Evolutionary conservation across 2,113 vertebrate species (phyloP).

Genomic region (Plecotus auritus): DNA sequence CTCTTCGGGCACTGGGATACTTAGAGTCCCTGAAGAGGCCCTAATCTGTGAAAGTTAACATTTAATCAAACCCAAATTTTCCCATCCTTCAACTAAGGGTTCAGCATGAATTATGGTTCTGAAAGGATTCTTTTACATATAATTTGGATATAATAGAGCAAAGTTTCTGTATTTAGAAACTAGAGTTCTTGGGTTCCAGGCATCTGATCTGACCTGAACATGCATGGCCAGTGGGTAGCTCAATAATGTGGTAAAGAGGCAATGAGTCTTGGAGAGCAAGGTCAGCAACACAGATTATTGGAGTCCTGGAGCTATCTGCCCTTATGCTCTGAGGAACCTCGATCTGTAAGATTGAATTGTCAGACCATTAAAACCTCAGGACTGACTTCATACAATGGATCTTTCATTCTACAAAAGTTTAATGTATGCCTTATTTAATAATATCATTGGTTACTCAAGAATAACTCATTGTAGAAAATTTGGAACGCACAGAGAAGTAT

Average conservation of each 20-base stretch:
- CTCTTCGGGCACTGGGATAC: neutral
- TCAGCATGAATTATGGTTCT: neutral
- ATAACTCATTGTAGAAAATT: neutral
- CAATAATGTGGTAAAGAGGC: neutral
- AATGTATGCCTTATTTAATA: neutral
- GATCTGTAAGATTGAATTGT: neutral
- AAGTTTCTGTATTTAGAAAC: neutral
- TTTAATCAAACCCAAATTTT: neutral
- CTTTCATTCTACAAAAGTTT: neutral
- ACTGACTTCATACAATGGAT: neutral
- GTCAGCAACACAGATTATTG: neutral
- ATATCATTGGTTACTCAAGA: neutral
- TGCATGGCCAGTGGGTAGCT: neutral
- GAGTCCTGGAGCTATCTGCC: neutral
- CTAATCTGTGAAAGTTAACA: neutral
- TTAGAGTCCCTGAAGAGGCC: neutral
- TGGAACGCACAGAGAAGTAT: neutral
- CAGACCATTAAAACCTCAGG: neutral
- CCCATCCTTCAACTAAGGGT: neutral
- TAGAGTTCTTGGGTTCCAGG: neutral
- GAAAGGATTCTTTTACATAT: neutral
- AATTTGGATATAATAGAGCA: neutral
- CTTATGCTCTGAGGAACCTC: fast-evolving
- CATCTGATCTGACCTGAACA: neutral
- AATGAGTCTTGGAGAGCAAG: neutral